Evolutionary conservation across 1,140 invertebrate genomes (phyloP).

Genomic region (Euura saliciscinereae): DNA sequence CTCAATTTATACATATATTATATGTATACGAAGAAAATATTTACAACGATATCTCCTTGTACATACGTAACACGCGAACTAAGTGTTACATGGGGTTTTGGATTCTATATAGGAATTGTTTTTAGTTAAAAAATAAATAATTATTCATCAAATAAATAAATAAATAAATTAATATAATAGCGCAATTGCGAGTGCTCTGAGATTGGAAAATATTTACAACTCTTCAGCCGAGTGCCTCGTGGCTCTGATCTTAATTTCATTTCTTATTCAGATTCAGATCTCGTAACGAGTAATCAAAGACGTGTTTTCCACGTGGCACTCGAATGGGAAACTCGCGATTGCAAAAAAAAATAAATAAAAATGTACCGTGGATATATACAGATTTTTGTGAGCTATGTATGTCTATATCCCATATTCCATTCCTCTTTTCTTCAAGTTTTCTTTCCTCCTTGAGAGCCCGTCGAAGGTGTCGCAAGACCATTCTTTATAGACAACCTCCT

Average conservation of each 20-base stretch:
- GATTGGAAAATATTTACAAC: constrained; percentile 6
- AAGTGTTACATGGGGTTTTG: no score
- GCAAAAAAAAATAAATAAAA: background rate
- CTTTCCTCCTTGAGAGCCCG: no score
- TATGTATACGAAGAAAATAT: no score
- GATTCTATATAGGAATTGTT: no score
- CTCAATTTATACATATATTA: background rate
- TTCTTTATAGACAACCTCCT: no score
- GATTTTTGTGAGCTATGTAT: background rate
- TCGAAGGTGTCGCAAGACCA: no score
- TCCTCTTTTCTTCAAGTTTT: no score
- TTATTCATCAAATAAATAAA: background rate
- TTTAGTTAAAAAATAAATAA: no score
- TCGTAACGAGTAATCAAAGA: constrained; percentile 25
- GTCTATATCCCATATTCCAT: no score
- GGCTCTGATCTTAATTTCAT: constrained; percentile 4
- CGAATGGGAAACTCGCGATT: background rate
- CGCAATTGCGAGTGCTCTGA: background rate
- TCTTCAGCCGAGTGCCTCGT: background rate
- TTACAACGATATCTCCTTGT: no score
- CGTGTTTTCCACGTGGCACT: background rate
- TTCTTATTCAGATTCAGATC: constrained; percentile 11
- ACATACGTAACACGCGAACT: no score
- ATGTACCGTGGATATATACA: background rate
- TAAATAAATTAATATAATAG: background rate